Conservation (phyloP, 2,113 vertebrate genomes). For the Mesoclemmys tuberculata region DNA sequence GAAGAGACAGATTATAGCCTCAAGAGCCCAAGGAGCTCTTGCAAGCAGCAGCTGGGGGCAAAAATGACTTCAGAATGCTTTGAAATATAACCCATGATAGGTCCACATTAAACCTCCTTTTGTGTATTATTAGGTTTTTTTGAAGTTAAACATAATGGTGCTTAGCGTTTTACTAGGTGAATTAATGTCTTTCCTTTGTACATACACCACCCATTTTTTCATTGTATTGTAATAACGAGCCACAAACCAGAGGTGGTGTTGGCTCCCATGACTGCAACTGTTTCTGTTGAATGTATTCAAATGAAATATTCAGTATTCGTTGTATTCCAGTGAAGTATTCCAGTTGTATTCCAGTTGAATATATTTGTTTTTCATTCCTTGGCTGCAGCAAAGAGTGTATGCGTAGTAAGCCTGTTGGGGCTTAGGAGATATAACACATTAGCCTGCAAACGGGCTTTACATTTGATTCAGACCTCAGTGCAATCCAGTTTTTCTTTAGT, state of each 20-base stretch:
- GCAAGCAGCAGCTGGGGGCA: constrained; percentile 25
- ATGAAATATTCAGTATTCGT: neutral
- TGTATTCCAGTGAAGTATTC: neutral
- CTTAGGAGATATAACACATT: neutral
- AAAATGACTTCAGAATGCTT: constrained; percentile 16
- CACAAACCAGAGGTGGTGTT: neutral
- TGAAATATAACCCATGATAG: constrained; percentile 1
- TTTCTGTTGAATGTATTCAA: neutral
- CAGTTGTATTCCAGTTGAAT: neutral
- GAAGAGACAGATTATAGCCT: constrained; percentile 7
- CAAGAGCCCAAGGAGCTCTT: neutral
- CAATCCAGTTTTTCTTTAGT: neutral
- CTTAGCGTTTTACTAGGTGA: neutral
- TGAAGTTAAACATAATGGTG: neutral
- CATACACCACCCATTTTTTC: neutral
- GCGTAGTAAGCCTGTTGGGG: neutral
- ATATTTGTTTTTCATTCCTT: constrained; percentile 20
- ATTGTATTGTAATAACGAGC: accelerated
- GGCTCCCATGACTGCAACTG: neutral
- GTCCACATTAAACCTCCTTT: neutral
- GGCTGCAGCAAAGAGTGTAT: neutral
- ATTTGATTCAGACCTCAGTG: neutral
- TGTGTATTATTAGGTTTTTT: neutral
- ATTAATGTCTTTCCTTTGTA: neutral
- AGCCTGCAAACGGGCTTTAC: neutral